phyloP scores from a whole-genome alignment of 1,140 invertebrate species.

The Drosophila equinoxialis region DNA sequence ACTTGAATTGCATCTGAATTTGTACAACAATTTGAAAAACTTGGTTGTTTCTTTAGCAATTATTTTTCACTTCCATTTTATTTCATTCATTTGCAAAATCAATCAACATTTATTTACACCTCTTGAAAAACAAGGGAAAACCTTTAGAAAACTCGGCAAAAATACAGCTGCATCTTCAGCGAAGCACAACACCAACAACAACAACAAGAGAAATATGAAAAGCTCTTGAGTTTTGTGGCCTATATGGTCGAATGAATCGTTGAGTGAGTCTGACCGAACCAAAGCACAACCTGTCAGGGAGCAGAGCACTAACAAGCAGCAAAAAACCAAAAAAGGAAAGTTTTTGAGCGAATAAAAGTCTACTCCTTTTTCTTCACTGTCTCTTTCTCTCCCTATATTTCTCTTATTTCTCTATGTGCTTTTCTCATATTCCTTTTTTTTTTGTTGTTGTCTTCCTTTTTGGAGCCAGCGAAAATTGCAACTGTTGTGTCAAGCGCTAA shows the following conservation, averaged over 20 bases:
- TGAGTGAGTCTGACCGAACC: constrained; percentile 46
- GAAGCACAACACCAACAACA: neutral
- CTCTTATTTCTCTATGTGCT: neutral
- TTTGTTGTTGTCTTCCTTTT: constrained; percentile 1
- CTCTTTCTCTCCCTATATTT: constrained; percentile 13
- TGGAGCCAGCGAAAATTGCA: constrained; percentile 47
- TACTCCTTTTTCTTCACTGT: neutral
- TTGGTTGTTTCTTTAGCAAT: neutral
- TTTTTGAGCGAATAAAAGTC: constrained; percentile 4
- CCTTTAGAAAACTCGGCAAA: constrained; percentile 1
- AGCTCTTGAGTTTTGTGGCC: constrained; percentile 35
- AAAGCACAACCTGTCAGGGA: constrained; percentile 24
- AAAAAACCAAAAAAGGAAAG: constrained; percentile 20
- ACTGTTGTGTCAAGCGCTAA: constrained; percentile 65
- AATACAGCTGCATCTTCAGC: neutral
- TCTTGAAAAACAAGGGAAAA: constrained; percentile 2
- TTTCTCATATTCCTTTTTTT: constrained; percentile 5
- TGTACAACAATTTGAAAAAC: neutral
- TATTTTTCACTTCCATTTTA: neutral
- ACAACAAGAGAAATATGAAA: constrained; percentile 3
- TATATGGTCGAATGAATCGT: constrained; percentile 39
- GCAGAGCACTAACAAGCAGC: constrained; percentile 43
- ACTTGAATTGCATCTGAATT: neutral
- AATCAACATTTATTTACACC: constrained; percentile 12
- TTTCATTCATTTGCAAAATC: constrained; percentile 4